Percentiles rank a stretch among this genome's conserved stretches.
phyloP scores from a whole-genome alignment of 2,797 vertebrate genomes.

The Morelia viridis region DNA sequence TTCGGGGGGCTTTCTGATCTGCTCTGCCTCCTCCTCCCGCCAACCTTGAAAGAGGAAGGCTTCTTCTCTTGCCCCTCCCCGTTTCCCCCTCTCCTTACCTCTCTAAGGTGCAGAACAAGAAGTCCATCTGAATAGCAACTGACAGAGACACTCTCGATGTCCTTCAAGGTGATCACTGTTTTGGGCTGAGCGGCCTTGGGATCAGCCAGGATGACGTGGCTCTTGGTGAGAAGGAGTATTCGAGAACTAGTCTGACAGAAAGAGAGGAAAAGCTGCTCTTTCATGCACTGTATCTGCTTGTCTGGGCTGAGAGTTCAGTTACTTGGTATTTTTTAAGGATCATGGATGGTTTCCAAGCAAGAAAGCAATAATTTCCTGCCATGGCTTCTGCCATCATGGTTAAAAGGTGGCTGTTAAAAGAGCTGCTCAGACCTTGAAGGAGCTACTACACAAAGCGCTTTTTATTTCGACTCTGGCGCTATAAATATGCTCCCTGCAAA shows the following conservation, averaged over 20 bases:
- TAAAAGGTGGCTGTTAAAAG: neutral
- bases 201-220: constrained; percentile 71
- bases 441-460: no score
- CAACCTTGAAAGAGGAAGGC: neutral
- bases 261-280: neutral
- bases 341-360: neutral
- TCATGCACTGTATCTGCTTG: neutral
- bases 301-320: neutral
- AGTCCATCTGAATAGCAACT: constrained; percentile 73
- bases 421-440: neutral
- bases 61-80: no score
- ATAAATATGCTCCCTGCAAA: no score
- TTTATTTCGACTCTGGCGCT: no score
- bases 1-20: neutral
- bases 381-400: neutral
- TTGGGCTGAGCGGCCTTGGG: constrained; percentile 71
- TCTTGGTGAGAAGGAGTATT: constrained; percentile 73
- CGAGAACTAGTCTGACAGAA: constrained; percentile 63
- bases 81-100: constrained; percentile 57
- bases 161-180: constrained; percentile 63
- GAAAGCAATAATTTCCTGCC: neutral
- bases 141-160: constrained; percentile 66
- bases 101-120: constrained; percentile 72
- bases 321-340: neutral
- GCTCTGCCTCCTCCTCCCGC: neutral